Base-by-base conservation (phyloP, 1,140 invertebrate species). In the Agrilus planipennis region DNA sequence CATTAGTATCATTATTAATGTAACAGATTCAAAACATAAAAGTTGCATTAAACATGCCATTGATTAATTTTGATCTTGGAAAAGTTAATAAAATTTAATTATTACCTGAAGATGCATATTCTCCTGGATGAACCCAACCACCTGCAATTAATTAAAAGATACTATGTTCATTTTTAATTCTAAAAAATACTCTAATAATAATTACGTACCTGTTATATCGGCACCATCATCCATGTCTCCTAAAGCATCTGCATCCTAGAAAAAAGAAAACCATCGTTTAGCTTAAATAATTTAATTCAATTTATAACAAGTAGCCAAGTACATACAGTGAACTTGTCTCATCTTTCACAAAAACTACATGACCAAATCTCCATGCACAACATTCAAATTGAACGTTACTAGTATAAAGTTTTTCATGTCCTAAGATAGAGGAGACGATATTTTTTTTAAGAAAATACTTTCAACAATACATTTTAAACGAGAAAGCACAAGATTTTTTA, bases 81-180 rank as follows among this genome's bases (percentile, higher is more conserved):
- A n/a, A 29, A 29, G 4, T 29, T n/a, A 12, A 12, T 29, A 15
- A 7, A 32, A 17, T 15, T 32, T 7, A 21, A 9, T 3, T 11
- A 64, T 68, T 80, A 97, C 93, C 92, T 70, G 92, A 93, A 42
- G 91, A 95, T 25, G 93, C 91, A 72, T 95, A 98, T 71, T 98
- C 93, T 58, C 90, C 92, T 54, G 92, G 93, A 75, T 97, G 91
- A 45, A 97, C 91, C 82, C 88, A 90, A 62, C 86, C 86, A 57
- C 93, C 92, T 94, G 67, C 43, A 63, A 65, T n/a, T n/a, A 46
- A 42, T 41, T 31, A 45, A 19, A 34, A 45, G 45, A 51, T 23
- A 43, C 34, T n/a, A 15, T 2, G 14, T 30, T 14, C 20, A 30
- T n/a, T 18, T 22, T 19, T 4, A 14, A 7, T 34, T 34, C 14